A percentile compares a stretch with the other conserved stretches of the same genome.
phyloP scores from a whole-genome alignment of 1,140 invertebrate genomes.

The Delia radicum region DNA sequence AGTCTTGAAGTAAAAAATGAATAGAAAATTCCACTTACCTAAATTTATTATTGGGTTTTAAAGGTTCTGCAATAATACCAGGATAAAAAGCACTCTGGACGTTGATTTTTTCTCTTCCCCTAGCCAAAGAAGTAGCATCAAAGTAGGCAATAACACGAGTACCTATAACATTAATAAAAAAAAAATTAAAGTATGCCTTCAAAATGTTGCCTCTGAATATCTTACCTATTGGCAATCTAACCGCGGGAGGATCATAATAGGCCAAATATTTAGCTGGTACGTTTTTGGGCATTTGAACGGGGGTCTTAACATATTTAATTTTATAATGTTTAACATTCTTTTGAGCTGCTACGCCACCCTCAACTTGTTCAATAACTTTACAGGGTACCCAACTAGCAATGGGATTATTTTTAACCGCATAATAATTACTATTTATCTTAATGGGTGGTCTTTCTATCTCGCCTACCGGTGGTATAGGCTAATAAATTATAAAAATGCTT shows the following conservation, averaged over 20 bases:
- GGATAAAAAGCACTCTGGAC: conserved; percentile 69
- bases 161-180: no score
- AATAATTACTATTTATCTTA: conserved; percentile 38
- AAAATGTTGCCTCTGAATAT: no score
- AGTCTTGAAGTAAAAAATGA: no score
- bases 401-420: conserved; percentile 52
- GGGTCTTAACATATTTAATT: conserved; percentile 54
- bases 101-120: conserved; percentile 40
- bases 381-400: conserved; percentile 54
- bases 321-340: conserved; percentile 57
- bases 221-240: conserved; percentile 65
- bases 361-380: conserved; percentile 53
- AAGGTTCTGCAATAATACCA: conserved; percentile 85
- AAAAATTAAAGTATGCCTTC: no score
- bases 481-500: neutral
- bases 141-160: conserved; percentile 84
- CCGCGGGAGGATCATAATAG: conserved; percentile 62
- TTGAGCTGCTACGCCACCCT: conserved; percentile 33
- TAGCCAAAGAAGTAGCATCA: conserved; percentile 60
- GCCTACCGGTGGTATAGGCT: conserved; percentile 42
- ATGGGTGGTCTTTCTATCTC: conserved; percentile 47
- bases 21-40: no score
- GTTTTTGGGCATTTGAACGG: conserved; percentile 53
- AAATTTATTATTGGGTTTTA: conserved; percentile 74
- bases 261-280: conserved; percentile 69